Percentiles rank a stretch among this genome's conserved stretches.
Conservation (phyloP, 1,140 invertebrate genomes). For the Achroia grisella region DNA sequence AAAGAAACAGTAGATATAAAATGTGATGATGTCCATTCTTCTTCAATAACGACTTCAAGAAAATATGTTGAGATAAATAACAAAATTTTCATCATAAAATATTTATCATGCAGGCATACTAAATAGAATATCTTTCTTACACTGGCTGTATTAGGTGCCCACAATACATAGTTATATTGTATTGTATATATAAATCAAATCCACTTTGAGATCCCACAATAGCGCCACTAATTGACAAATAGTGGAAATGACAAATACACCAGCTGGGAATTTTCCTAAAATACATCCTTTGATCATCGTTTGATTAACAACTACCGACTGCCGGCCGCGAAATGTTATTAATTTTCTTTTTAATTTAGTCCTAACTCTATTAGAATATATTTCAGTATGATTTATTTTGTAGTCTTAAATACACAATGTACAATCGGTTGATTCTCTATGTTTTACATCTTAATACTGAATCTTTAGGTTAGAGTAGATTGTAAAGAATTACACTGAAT, state of each 20-base stretch:
- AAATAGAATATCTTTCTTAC: no score
- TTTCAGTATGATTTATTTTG: conserved; percentile 54
- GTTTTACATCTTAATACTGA: no score
- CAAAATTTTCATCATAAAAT: conserved; percentile 4
- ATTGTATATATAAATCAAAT: conserved; percentile 56
- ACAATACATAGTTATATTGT: background rate
- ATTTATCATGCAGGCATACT: background rate
- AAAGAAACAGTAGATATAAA: no score
- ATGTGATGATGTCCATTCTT: no score
- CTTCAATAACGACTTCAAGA: background rate
- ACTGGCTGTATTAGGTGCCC: no score
- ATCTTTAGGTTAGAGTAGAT: no score
- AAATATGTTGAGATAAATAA: conserved; percentile 16
- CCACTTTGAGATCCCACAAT: conserved; percentile 62
- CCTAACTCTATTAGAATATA: conserved; percentile 37
- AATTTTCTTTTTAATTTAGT: conserved; percentile 68
- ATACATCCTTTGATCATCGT: conserved; percentile 66
- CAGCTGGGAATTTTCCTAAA: conserved; percentile 58
- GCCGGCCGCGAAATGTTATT: conserved; percentile 51
- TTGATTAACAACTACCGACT: conserved; percentile 62
- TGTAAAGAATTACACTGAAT: no score
- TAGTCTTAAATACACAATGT: no score
- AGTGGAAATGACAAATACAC: conserved; percentile 70
- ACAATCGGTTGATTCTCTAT: no score
- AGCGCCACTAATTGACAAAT: conserved; percentile 71